Evolutionary conservation across 2,888 invertebrate species (phyloP), one percentile per base, ranked within the genome.

Genomic region (Baccha elongata): DNA sequence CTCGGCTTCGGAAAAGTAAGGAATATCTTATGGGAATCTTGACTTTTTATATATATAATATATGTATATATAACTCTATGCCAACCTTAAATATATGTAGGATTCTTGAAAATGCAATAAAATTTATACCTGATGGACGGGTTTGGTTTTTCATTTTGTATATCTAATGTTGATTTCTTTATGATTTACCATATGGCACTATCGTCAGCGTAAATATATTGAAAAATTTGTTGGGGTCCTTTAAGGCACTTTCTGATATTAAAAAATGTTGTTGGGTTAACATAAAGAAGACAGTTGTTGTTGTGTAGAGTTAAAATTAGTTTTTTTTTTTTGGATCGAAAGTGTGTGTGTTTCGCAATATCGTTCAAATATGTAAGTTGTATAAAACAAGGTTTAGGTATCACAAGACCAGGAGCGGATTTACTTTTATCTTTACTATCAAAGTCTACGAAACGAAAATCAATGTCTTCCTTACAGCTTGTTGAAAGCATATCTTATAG

Each of bases 71-170:
- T 23, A n/a, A n/a, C n/a, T n/a, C n/a, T n/a, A n/a, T n/a, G n/a
- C n/a, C n/a, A n/a, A n/a, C n/a, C n/a, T n/a, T n/a, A n/a, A 23
- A 10, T 35, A 35, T 58, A 21, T 8, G 48, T 37, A 37, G 29
- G 48, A 37, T 19, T 73, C 67, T 19, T 52, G 29, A 29, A 78
- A 73, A 79, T 62, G 68, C 73, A 79, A 73, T 79, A 73, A 79
- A 67, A 79, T 32, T 62, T 53, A 46, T 52, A 73, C 62, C 67
- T 68, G 60, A 65, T 55, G 48, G 55, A 40, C 32, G 52, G 69
- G 21, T 15, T n/a, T 52, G 44, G 21, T 15, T 13, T 15, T 32
- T 32, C 13, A 23, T 48, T 46, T 7, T 23, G 5, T 46, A 5
- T 23, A n/a, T 62, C 21, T 44, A 19, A 48, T 50, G 40, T 11